These are phyloP conservation scores for Psettodes erumei DNA, from an alignment of 2,113 vertebrate species.

Conservation along the genomic window DNA sequence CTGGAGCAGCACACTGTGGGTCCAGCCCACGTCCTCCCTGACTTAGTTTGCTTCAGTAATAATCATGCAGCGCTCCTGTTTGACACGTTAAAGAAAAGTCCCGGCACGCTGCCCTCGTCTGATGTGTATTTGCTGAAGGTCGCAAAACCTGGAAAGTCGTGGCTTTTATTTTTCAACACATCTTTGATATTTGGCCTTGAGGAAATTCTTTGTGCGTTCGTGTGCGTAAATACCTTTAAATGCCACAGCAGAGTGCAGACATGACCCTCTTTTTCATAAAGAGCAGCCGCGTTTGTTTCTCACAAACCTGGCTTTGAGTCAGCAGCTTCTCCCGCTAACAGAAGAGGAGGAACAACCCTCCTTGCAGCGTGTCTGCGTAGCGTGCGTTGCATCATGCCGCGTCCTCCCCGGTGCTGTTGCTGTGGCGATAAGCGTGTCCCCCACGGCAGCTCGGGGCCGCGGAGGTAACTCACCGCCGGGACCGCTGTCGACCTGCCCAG, in stretches of 20 bases:
- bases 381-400: constrained; percentile 45
- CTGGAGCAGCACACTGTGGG: background rate
- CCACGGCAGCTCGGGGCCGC: background rate
- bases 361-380: background rate
- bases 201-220: background rate
- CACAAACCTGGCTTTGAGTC: background rate
- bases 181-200: background rate
- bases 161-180: background rate
- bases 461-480: constrained; percentile 7
- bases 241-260: background rate
- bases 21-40: background rate
- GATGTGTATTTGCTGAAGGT: background rate
- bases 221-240: background rate
- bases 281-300: background rate
- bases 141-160: background rate
- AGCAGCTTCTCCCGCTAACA: background rate
- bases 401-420: constrained; percentile 47
- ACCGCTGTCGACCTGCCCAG: background rate
- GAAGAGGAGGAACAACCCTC: background rate
- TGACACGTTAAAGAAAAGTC: background rate
- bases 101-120: background rate
- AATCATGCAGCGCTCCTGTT: background rate
- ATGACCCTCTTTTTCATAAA: background rate
- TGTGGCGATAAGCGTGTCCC: constrained; percentile 24
- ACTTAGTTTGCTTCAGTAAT: background rate